Base-by-base conservation (phyloP, 2,888 invertebrate genomes). In the Andrena bucephala region DNA sequence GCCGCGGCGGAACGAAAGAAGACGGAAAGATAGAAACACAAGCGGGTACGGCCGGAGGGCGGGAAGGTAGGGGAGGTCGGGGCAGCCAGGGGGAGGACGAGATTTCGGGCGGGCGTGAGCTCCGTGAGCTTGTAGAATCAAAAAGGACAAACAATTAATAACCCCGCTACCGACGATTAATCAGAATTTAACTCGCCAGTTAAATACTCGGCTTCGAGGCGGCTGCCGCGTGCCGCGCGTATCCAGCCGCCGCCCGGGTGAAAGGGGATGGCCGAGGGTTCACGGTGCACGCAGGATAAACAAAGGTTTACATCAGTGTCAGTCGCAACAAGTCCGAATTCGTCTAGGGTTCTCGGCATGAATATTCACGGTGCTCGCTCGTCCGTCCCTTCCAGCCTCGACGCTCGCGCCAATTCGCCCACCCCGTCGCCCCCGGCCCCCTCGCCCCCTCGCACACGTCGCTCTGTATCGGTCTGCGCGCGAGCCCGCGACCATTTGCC, bases 271-370 rank as follows among this genome's bases (percentile, higher is more conserved):
- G 83, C 72, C 81, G 78, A 87, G 79, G 86, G 85, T 68, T 81
- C 76, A 52, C 81, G 84, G 85, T 83, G 87, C 85, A 85, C 86
- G 86, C 85, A 84, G 92, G 90, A 90, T 90, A 93, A 92, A 93
- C 93, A 93, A 93, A 93, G 93, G 93, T 93, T 92, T 92, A 92
- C 92, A 92, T 94, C 93, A 94, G 93, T 94, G 94, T 94, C 94
- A 94, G 93, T 94, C 93, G 93, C 94, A 94, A 94, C 94, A 93
- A 93, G 94, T 94, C 94, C 91, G 93, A 93, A 92, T 93, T 92
- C 91, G 90, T 90, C 91, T 90, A 89, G 87, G 90, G 90, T 89
- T 90, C 90, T 89, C 89, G 85, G 87, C 89, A 91, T 92, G 92
- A 92, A 92, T 92, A 92, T 92, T 92, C 91, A 92, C 89, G 87